Conservation (phyloP, 2,113 vertebrate genomes). For the Cinclus cinclus region DNA sequence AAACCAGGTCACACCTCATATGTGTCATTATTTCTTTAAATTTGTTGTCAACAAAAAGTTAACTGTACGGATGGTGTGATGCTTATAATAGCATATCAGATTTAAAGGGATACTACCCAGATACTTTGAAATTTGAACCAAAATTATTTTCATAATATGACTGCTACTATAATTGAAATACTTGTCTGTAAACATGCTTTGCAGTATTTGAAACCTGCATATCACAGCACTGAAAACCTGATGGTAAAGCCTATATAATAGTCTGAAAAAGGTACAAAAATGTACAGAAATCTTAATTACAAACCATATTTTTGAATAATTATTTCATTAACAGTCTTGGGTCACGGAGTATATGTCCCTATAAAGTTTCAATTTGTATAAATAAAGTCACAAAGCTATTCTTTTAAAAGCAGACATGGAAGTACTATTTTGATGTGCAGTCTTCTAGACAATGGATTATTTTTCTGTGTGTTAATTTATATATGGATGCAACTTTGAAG, state of each 20-base stretch:
- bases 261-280: background rate
- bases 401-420: slow-evolving; percentile 30
- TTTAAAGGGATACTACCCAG: background rate
- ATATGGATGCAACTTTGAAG: slow-evolving; percentile 33
- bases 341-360: background rate
- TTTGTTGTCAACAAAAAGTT: background rate
- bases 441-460: slow-evolving; percentile 34
- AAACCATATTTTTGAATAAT: background rate
- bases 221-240: background rate
- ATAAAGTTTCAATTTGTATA: slow-evolving; percentile 27
- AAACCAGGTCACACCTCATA: slow-evolving; percentile 34
- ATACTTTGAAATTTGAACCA: slow-evolving; percentile 10
- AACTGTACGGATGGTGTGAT: background rate
- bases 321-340: background rate
- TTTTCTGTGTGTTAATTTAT: slow-evolving; percentile 50
- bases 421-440: slow-evolving; percentile 56
- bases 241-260: background rate
- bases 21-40: slow-evolving; percentile 12
- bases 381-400: slow-evolving; percentile 5
- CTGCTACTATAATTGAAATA: background rate
- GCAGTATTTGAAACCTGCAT: background rate
- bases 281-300: background rate
- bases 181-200: slow-evolving; percentile 7
- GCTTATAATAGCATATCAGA: background rate
- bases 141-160: background rate